Base-by-base conservation (phyloP, 2,113 vertebrate species). In the Apteryx owenii region DNA sequence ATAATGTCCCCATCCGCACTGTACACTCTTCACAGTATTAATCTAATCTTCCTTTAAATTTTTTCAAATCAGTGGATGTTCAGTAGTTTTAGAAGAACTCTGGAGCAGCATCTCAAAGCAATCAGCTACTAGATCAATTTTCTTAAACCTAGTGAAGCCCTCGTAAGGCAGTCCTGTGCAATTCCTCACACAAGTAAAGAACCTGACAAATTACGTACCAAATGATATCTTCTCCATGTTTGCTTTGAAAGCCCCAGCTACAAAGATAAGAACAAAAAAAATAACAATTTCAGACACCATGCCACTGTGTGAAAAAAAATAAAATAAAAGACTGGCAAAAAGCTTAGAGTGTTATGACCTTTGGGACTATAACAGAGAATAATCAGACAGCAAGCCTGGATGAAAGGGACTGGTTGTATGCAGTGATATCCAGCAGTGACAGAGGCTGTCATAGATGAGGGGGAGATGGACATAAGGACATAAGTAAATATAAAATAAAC, bases 121-220 rank as follows among this genome's bases (percentile, higher is more conserved):
- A 93, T 94, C 65, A 81, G 22, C 53, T 91, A 69, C 19, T 33
- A 58, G 58, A n/a, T 73, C 48, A 89, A 58, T 2, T 1, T 36
- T 46, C 85, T 84, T 91, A 89, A 85, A 82, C 81, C 81, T 91
- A 83, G 70, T 85, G 94, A 95, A 88, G 60, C 60, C 84, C 93
- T 89, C 93, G 80, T 25, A 70, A 86, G 54, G 64, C 68, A 96
- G 38, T 78, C 58, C 29, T 3, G 0, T n/a, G 48, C 78, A 93
- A 91, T 85, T 91, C 65, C 58, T 95, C 78, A 80, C 23, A 70
- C 17, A 73, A 76, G 62, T 29, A 80, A 54, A 65, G 73, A 89
- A 86, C 61, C 53, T 92, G 73, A 90, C 53, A 92, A 85, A 62
- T 82, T 92, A 44, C 53, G 76, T 9, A 58, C 38, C 40, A 68